Evolutionary conservation across 2,113 vertebrate genomes (phyloP).

Genomic region (Tetraodon nigroviridis): DNA sequence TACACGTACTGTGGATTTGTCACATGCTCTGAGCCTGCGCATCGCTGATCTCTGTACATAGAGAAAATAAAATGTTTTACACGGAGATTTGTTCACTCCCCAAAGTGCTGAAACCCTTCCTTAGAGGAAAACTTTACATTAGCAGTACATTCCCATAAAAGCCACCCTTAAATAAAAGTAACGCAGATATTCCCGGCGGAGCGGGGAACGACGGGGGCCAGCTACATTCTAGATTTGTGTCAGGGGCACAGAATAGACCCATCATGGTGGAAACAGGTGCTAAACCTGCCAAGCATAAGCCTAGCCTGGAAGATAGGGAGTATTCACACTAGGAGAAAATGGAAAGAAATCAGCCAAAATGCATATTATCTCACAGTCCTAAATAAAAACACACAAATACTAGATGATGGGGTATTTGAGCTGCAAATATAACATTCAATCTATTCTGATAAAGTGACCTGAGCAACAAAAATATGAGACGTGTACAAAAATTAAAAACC

Average conservation of each 20-base stretch:
- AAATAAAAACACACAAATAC: too few species aligned
- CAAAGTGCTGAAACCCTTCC: conserved; percentile 29
- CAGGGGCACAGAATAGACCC: background rate
- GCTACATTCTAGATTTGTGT: background rate
- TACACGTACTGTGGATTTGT: conserved; percentile 3
- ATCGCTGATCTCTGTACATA: conserved; percentile 29
- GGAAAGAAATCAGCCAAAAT: too few species aligned
- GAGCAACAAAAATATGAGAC: conserved; percentile 16
- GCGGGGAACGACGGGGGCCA: background rate
- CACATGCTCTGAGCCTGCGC: conserved; percentile 13
- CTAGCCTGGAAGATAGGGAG: too few species aligned
- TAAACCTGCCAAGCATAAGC: too few species aligned
- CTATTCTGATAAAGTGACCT: conserved; percentile 26
- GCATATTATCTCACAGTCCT: too few species aligned
- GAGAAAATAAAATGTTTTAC: conserved; percentile 31
- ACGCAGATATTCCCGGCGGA: background rate
- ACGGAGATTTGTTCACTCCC: conserved; percentile 20
- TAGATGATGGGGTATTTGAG: too few species aligned
- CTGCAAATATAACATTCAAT: background rate
- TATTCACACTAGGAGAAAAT: too few species aligned
- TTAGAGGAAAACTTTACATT: background rate
- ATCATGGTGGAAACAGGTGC: background rate
- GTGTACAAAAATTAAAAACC: conserved; percentile 4
- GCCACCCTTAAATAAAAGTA: conserved; percentile 34
- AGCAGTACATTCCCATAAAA: conserved; percentile 37